phyloP scores from a whole-genome alignment of 2,113 vertebrate species.

The Sturnira hondurensis region DNA sequence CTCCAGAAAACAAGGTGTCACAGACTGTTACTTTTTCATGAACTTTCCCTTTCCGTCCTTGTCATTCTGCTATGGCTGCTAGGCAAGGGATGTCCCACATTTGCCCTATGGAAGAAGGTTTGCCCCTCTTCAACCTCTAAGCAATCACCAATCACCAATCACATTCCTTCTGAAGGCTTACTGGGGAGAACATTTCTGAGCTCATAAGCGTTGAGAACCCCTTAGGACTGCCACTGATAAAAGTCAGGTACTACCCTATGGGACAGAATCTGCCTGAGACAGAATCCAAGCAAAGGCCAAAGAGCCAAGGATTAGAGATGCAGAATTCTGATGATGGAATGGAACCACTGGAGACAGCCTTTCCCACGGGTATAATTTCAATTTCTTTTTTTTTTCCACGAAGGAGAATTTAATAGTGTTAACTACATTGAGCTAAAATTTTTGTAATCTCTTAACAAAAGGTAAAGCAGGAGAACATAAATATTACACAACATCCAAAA shows the following conservation, averaged over 20 bases:
- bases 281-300: neutral
- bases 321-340: neutral
- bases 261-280: neutral
- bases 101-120: neutral
- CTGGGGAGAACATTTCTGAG: neutral
- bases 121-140: neutral
- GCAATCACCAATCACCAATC: neutral
- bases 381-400: neutral
- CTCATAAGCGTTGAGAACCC: neutral
- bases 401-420: neutral
- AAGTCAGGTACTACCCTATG: neutral
- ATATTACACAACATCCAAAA: neutral
- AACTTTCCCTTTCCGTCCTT: neutral
- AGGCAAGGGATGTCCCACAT: neutral
- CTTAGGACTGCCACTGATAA: neutral
- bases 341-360: rapidly evolving
- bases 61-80: neutral
- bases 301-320: neutral
- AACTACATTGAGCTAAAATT: neutral
- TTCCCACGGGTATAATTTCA: neutral
- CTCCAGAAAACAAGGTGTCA: neutral
- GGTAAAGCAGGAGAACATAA: neutral
- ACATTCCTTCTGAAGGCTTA: neutral
- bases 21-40: neutral
- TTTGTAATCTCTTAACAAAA: neutral